These are phyloP conservation scores for Hemaris fuciformis DNA, from an alignment of 2,888 invertebrate species.

Conservation along the genomic window DNA sequence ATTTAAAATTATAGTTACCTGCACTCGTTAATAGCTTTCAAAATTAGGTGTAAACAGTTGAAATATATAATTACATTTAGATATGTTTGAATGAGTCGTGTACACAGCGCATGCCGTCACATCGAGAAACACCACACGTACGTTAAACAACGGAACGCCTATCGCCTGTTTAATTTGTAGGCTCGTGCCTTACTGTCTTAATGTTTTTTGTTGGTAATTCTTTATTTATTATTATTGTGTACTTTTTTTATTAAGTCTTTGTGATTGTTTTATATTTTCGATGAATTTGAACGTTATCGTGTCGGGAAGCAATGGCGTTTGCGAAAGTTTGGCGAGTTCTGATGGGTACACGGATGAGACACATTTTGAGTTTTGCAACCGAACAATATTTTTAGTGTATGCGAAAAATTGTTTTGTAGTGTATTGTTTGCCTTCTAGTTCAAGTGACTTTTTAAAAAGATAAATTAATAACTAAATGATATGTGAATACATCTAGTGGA, in stretches of 20 bases:
- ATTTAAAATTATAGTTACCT: too few species aligned
- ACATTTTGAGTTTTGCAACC: not conserved
- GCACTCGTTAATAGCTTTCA: too few species aligned
- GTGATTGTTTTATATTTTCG: constrained; percentile 37
- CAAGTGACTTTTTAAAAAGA: too few species aligned
- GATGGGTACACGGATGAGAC: not conserved
- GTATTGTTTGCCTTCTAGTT: not conserved
- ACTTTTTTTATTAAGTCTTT: constrained; percentile 39
- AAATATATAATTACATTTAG: not conserved
- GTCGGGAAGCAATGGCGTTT: constrained; percentile 2
- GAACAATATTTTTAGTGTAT: not conserved
- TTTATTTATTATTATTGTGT: constrained; percentile 44
- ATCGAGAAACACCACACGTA: not conserved
- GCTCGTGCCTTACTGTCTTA: constrained; percentile 28
- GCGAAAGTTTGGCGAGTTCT: not conserved
- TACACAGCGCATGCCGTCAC: not conserved
- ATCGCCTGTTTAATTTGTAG: not conserved
- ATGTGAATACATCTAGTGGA: not conserved
- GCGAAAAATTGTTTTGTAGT: not conserved
- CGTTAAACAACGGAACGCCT: not conserved
- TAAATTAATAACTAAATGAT: not conserved
- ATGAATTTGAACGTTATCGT: constrained; percentile 24
- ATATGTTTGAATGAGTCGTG: not conserved
- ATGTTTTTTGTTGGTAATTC: constrained; percentile 33
- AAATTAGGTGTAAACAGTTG: too few species aligned